A percentile compares a stretch with the other conserved stretches of the same genome.
phyloP scores from a whole-genome alignment of 2,113 vertebrate species.

The Nothobranchius kuhntae region DNA sequence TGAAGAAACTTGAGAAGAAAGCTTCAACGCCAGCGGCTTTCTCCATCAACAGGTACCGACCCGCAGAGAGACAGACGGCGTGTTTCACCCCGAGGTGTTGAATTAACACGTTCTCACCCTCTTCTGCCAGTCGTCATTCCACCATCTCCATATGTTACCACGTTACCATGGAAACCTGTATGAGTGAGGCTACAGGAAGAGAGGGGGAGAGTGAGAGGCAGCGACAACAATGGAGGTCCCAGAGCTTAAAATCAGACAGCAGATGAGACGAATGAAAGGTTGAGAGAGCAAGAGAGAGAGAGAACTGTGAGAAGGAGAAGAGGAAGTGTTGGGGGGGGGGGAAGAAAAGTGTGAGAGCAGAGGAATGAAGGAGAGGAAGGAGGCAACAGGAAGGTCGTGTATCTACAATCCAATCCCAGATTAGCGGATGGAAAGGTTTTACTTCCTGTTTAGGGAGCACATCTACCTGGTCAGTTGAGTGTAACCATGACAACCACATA shows the following conservation, averaged over 20 bases:
- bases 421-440: not conserved
- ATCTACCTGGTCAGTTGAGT: not conserved
- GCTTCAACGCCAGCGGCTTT: not conserved
- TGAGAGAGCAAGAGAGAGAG: too few species aligned
- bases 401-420: not conserved
- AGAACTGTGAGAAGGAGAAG: too few species aligned
- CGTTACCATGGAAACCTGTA: constrained; percentile 35
- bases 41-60: constrained; percentile 22
- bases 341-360: too few species aligned
- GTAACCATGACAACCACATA: constrained; percentile 12
- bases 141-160: constrained; percentile 50
- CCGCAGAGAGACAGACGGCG: not conserved
- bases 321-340: not conserved
- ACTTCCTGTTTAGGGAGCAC: not conserved
- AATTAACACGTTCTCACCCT: constrained; percentile 42
- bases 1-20: constrained; percentile 12
- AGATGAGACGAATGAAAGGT: not conserved
- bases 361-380: not conserved
- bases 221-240: not conserved
- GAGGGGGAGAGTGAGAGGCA: too few species aligned
- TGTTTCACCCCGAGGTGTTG: constrained; percentile 41
- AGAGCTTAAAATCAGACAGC: not conserved
- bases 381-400: not conserved
- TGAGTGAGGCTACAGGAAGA: not conserved
- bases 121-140: constrained; percentile 11